Percentiles rank a stretch among this genome's conserved stretches.
Evolutionary conservation across 2,888 invertebrate genomes (phyloP).

Genomic region (Microctonus brassicae): DNA sequence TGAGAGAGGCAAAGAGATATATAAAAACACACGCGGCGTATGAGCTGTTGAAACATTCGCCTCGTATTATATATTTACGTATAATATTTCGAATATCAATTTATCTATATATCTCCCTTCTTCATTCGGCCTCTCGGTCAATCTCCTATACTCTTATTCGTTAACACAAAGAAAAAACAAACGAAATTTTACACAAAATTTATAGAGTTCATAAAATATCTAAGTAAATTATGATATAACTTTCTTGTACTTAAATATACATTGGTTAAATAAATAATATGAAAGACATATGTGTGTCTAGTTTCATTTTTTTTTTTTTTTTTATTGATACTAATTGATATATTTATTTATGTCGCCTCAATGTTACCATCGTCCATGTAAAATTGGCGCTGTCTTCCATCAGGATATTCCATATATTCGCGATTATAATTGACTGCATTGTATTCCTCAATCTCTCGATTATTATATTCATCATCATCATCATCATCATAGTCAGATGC

Average conservation of each 20-base stretch:
- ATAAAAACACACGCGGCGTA: background rate
- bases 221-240: too few species aligned
- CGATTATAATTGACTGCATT: conserved; percentile 51
- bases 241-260: too few species aligned
- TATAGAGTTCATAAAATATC: too few species aligned
- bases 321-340: background rate
- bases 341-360: background rate
- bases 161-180: too few species aligned
- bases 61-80: background rate
- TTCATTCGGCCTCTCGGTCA: too few species aligned
- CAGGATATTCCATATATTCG: conserved; percentile 31
- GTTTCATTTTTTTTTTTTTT: background rate
- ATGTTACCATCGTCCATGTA: background rate
- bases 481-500: conserved; percentile 75
- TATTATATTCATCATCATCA: conserved; percentile 65
- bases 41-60: background rate
- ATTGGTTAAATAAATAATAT: too few species aligned
- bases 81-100: background rate
- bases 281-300: background rate
- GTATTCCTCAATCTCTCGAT: conserved; percentile 31
- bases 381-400: conserved; percentile 10
- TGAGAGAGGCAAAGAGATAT: conserved; percentile 4
- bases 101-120: too few species aligned
- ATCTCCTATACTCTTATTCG: too few species aligned
- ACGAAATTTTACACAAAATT: too few species aligned